Conservation (phyloP, 2,888 invertebrate genomes). For the Papilio protenor region DNA sequence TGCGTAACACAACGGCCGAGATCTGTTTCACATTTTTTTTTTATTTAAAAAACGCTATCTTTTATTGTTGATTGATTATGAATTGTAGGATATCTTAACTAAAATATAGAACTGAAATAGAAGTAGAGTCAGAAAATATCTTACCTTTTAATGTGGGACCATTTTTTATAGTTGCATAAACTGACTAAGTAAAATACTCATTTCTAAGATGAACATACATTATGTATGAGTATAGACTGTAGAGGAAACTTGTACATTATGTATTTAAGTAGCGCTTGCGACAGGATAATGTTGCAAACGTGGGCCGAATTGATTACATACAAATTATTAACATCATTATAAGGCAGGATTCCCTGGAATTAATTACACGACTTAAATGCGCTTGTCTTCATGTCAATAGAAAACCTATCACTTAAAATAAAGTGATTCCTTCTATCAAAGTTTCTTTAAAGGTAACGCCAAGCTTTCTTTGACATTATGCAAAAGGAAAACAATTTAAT, state of each 20-base stretch:
- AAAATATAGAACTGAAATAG: no score
- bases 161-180: neutral
- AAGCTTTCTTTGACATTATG: neutral
- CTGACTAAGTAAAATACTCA: neutral
- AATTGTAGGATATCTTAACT: neutral
- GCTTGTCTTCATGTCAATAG: neutral
- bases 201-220: slow-evolving; percentile 20
- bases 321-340: slow-evolving; percentile 2
- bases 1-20: slow-evolving; percentile 47
- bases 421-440: neutral
- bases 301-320: slow-evolving; percentile 18
- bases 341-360: neutral
- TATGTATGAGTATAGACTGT: slow-evolving; percentile 3
- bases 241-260: neutral
- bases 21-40: slow-evolving; percentile 44
- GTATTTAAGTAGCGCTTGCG: slow-evolving; percentile 19
- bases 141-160: neutral
- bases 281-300: slow-evolving; percentile 22
- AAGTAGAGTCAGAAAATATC: no score
- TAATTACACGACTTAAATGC: neutral
- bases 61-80: neutral
- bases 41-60: neutral
- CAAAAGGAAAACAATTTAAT: neutral
- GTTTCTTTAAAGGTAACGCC: neutral
- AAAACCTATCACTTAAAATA: neutral